Evolutionary conservation across 2,888 invertebrate genomes (phyloP), one percentile per base, ranked within the genome.

Genomic region (Octodonta nipae): DNA sequence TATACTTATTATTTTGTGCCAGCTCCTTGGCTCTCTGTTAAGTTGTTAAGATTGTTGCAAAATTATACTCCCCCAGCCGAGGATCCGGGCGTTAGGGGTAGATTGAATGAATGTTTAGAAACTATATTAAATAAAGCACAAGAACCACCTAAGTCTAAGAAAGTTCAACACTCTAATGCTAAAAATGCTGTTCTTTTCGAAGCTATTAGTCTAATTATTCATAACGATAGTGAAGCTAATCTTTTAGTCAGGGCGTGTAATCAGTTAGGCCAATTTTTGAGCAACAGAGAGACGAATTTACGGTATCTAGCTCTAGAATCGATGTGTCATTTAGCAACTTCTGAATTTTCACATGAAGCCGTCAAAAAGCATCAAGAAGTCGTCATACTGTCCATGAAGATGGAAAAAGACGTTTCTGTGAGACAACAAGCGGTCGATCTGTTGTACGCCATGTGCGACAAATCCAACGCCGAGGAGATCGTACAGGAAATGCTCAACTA

Each of bases 1-100:
- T 99, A 99, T 61, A 98, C 98, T 3, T 99, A 99, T 64, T 99
- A 98, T 62, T 99, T 99, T 71, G 96, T 99, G 40, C 96, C 98
- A 46, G 98, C 96, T n/a, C 98, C 98, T 10, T 99, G 98, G 98
- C 73, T 99, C 17, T 96, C 95, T 36, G 95, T 99, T 11, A 99
- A 99, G 65, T 67, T 99, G 35, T 67, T 98, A 41, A 75, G 96
- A 49, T 71, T 99, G 39, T 68, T 98, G 44, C 98, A 99, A 65
- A 96, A 98, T 61, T 99, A 98, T 56, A 93, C 93, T 42, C 95
- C 96, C 12, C 95, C 96, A 66, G 70, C 75, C 47, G 92, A 93
- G 56, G 96, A 98, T 67, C 91, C 96, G 28, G 93, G 93, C 17
- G 92, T 98, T 2, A 75, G 92, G 43, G 92, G 93, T 10, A 77